Base-by-base conservation (phyloP, 2,113 vertebrate genomes). In the Pelusios castaneus region DNA sequence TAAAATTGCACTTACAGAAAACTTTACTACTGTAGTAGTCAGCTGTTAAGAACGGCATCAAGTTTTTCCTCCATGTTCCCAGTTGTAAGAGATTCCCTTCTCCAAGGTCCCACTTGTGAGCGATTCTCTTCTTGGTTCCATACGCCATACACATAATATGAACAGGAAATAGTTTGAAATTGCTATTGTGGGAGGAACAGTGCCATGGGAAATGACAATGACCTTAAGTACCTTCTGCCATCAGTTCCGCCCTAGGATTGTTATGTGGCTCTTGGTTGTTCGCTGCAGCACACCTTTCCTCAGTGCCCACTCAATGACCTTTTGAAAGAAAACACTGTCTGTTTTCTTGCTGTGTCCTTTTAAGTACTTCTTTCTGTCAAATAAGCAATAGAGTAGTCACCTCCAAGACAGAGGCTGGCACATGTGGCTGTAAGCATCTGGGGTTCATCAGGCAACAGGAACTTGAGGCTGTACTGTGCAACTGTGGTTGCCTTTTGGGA, bases 1-100 rank as follows among this genome's bases (percentile, higher is more conserved):
- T 93, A 95, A 95, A 90, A 90, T 84, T 58, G 78, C 41, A 88
- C 31, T 56, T 96, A 82, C 43, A 24, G 1, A 86, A 27, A 54
- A 89, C 89, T 91, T 93, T 81, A 81, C 84, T 92, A 41, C 29
- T 10, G 27, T 91, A 91, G 51, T 58, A 89, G 63, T 91, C 94
- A 88, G 25, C 24, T 27, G 24, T 76, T 76, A 45, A n/a, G 63
- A 76, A 76, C 12, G 13, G 8, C 80, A 87, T 51, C 70, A 63
- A 84, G 88, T 92, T 91, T 92, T 96, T 84, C 47, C 47, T 47
- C 47, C 6, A 47, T 8, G 47, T 47, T 47, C 47, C 47, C 47
- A 47, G 47, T 47, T 47, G 47, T 47, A 47, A 47, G 47, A 47
- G 47, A 47, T 47, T 47, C 47, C 10, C 47, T 47, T 47, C 76